Evolutionary conservation across 2,113 vertebrate species (phyloP).

Genomic region (Microtus richardsoni): DNA sequence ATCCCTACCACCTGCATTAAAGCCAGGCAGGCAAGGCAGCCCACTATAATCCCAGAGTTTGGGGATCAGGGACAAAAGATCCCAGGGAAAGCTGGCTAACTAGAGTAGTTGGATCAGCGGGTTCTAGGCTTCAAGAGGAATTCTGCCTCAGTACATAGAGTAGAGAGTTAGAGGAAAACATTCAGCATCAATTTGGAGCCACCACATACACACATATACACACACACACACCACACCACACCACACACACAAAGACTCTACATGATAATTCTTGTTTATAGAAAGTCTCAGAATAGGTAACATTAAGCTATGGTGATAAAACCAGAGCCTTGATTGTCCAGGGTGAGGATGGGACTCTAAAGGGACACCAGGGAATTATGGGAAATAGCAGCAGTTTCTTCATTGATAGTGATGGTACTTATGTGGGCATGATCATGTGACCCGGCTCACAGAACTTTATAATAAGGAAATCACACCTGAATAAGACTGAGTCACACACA

Average conservation of each 20-base stretch:
- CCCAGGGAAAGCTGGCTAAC: not conserved
- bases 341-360: not conserved
- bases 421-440: not conserved
- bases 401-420: not conserved
- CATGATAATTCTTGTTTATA: not conserved
- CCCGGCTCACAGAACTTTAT: not conserved
- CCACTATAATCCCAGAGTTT: not conserved
- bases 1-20: not conserved
- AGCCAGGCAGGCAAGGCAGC: not conserved
- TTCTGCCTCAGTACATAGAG: not conserved
- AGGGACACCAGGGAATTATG: not conserved
- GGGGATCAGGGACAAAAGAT: not conserved
- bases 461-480: not conserved
- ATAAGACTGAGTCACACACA: not conserved
- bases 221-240: no score
- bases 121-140: not conserved
- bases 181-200: not conserved
- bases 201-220: not conserved
- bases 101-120: not conserved
- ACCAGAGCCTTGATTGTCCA: not conserved
- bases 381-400: not conserved
- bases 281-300: not conserved
- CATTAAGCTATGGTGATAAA: not conserved
- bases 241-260: not conserved
- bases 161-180: not conserved